A percentile compares a stretch with the other conserved stretches of the same genome.
Conservation (phyloP, 2,888 invertebrate genomes). For the Rhaphigaster nebulosa region DNA sequence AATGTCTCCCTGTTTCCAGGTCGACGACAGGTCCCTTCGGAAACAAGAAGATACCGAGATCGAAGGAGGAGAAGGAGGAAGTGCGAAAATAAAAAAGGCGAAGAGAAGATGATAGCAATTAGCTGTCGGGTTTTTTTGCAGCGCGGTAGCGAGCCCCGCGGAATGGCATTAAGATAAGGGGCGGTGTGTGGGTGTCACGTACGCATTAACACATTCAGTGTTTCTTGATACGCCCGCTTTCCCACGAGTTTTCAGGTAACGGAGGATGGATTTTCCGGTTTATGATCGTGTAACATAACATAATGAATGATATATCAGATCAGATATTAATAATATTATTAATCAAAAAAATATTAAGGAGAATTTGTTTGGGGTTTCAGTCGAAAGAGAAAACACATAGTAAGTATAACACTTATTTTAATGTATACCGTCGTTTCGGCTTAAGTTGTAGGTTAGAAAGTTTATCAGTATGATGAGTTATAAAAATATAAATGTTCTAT, state of each 20-base stretch:
- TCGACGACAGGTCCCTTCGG: background rate
- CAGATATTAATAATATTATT: too few relatives aligned
- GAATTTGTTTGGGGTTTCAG: too few relatives aligned
- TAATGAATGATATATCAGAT: too few relatives aligned
- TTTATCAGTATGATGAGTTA: too few relatives aligned
- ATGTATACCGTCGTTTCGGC: too few relatives aligned
- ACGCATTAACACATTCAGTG: constrained; percentile 29
- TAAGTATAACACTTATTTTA: too few relatives aligned
- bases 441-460: too few relatives aligned
- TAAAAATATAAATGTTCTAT: too few relatives aligned
- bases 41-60: background rate
- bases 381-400: too few relatives aligned
- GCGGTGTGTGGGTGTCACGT: constrained; percentile 33
- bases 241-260: background rate
- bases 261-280: background rate
- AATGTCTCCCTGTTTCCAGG: constrained; percentile 10
- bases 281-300: background rate
- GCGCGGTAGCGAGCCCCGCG: background rate
- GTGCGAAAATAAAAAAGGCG: constrained; percentile 34
- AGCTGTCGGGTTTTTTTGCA: constrained; percentile 36
- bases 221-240: background rate
- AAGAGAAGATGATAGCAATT: constrained; percentile 38
- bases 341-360: too few relatives aligned
- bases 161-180: constrained; percentile 44
- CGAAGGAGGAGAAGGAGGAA: constrained; percentile 27